Percentiles rank a stretch among this genome's conserved stretches.
These are phyloP conservation scores for Zosterops pallidus DNA, from an alignment of 2,113 vertebrate genomes.

Conservation along the genomic window DNA sequence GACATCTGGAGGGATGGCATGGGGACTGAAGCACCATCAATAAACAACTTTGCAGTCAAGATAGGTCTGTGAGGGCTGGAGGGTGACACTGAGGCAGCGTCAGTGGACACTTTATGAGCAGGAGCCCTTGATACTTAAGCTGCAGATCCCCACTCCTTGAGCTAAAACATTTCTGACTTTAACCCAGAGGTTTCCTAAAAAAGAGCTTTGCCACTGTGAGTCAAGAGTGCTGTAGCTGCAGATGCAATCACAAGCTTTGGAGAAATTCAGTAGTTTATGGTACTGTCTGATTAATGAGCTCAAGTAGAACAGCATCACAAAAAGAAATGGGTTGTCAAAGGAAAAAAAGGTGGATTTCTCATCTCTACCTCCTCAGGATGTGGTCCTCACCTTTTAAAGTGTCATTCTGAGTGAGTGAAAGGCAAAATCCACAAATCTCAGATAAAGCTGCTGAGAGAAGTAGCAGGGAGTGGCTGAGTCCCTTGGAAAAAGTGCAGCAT, in stretches of 20 bases:
- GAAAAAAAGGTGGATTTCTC: background rate
- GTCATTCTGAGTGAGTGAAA: background rate
- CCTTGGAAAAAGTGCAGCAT: background rate
- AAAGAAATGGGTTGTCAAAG: background rate
- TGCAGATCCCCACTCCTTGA: background rate
- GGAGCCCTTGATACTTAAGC: background rate
- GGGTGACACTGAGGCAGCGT: fast-evolving
- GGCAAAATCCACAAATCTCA: background rate
- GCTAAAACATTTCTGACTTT: background rate
- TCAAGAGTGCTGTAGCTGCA: background rate
- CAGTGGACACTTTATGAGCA: fast-evolving
- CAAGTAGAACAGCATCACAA: fast-evolving
- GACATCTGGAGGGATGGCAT: background rate
- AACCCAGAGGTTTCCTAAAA: background rate
- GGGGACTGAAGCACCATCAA: fast-evolving
- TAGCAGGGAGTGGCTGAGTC: fast-evolving
- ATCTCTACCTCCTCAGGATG: background rate
- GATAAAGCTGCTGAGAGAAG: background rate
- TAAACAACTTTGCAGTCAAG: background rate
- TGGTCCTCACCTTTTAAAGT: background rate
- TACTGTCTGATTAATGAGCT: background rate
- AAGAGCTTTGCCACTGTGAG: background rate
- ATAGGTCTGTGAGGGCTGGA: background rate
- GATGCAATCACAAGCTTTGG: background rate
- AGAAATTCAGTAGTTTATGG: background rate